Conservation (phyloP, 2,888 invertebrate species). For the Trissoscelio sp. region DNA sequence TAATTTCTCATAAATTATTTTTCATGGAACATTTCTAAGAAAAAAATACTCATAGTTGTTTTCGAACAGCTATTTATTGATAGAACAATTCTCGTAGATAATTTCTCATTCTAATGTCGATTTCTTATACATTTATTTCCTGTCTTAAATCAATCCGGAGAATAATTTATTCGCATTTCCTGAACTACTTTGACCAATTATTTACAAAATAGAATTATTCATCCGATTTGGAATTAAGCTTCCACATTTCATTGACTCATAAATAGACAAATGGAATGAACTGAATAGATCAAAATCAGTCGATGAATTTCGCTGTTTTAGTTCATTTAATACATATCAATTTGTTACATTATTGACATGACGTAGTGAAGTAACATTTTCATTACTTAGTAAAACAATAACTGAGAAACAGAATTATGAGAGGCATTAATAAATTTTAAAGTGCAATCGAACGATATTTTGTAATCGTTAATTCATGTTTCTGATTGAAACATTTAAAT, state of each 20-base stretch:
- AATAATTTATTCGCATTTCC: not conserved
- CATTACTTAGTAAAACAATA: not conserved
- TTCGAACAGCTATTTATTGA: too few relatives aligned
- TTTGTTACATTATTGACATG: not conserved
- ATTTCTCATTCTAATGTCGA: too few relatives aligned
- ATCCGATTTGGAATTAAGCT: not conserved
- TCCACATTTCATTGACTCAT: not conserved
- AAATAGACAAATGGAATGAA: constrained; percentile 6
- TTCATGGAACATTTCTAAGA: too few relatives aligned
- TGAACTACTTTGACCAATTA: constrained; percentile 21
- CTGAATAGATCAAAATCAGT: constrained; percentile 6
- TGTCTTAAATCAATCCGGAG: too few relatives aligned
- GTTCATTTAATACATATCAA: constrained; percentile 2
- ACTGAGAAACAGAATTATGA: not conserved
- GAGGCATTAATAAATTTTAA: too few relatives aligned
- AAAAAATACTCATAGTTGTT: too few relatives aligned
- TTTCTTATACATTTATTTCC: too few relatives aligned
- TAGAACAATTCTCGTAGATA: too few relatives aligned
- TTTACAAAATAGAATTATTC: not conserved
- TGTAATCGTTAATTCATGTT: not conserved
- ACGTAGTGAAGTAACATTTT: too few relatives aligned
- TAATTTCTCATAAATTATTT: too few relatives aligned
- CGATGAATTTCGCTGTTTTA: constrained; percentile 6
- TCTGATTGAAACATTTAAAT: constrained; percentile 4
- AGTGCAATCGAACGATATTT: not conserved